Evolutionary conservation across 2,797 vertebrate species (phyloP).

Genomic region (Acipenser ruthenus): DNA sequence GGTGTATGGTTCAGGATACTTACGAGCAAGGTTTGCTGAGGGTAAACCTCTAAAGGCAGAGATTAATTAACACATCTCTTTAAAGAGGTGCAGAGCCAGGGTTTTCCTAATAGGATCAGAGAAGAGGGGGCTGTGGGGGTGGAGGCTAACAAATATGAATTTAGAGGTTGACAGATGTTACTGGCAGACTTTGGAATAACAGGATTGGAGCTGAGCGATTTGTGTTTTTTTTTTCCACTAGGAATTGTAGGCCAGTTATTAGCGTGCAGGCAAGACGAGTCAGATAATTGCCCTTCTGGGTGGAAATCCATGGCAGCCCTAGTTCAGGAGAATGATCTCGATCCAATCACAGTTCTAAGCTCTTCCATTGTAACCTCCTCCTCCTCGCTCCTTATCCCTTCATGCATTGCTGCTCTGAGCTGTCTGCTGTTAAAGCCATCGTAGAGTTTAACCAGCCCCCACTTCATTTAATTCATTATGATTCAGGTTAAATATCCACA

Average conservation of each 20-base stretch:
- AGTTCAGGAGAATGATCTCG: not conserved
- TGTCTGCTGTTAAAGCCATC: too few species aligned
- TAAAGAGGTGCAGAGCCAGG: constrained; percentile 93
- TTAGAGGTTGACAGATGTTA: constrained; percentile 60
- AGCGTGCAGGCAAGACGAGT: constrained; percentile 27
- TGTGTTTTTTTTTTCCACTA: constrained; percentile 38
- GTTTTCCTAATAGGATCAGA: constrained; percentile 86
- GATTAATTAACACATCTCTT: constrained; percentile 94
- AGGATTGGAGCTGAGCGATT: constrained; percentile 63
- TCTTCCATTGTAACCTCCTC: not conserved
- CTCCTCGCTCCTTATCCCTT: too few species aligned
- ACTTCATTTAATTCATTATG: too few species aligned
- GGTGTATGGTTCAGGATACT: constrained; percentile 82
- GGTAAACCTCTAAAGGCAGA: constrained; percentile 88
- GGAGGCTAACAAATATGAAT: constrained; percentile 33
- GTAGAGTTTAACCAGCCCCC: too few species aligned
- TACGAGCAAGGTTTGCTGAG: constrained; percentile 92
- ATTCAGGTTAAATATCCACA: too few species aligned
- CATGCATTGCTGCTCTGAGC: too few species aligned
- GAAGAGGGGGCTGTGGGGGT: constrained; percentile 48
- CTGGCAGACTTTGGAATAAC: constrained; percentile 59
- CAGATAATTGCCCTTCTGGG: constrained; percentile 1
- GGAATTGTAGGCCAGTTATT: constrained; percentile 47
- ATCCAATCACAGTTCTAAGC: not conserved
- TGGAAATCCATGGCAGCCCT: not conserved